Evolutionary conservation across 2,888 invertebrate species (phyloP).

Genomic region (Cataglyphis cursor): DNA sequence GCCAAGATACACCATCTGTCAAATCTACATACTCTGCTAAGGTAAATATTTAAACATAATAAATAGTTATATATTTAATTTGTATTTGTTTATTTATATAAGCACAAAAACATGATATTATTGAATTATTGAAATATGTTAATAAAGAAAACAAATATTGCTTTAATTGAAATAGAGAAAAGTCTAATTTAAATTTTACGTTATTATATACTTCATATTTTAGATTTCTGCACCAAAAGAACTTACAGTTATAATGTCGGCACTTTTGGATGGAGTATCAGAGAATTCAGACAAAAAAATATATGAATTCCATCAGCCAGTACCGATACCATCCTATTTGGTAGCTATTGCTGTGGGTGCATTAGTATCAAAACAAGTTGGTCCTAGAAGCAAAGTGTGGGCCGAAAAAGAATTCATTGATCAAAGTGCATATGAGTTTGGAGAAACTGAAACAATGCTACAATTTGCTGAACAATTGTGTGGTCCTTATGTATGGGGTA

Average conservation of each 20-base stretch:
- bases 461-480: conserved; percentile 94
- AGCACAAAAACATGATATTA: not conserved
- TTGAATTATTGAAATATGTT: not conserved
- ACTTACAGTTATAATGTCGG: conserved; percentile 96
- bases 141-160: not conserved
- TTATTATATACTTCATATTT: conserved; percentile 43
- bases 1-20: conserved; percentile 96
- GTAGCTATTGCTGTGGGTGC: conserved; percentile 96
- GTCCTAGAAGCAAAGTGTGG: conserved; percentile 95
- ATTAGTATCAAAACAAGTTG: conserved; percentile 91
- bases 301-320: conserved; percentile 90
- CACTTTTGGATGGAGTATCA: conserved; percentile 89
- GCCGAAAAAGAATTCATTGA: conserved; percentile 95
- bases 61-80: not conserved
- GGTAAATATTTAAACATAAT: conserved; percentile 51
- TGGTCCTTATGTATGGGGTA: conserved; percentile 96
- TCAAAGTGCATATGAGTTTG: conserved; percentile 95
- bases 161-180: not conserved
- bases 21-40: conserved; percentile 89
- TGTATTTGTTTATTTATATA: not conserved
- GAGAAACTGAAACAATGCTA: conserved; percentile 94
- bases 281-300: conserved; percentile 86
- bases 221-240: conserved; percentile 92
- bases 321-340: conserved; percentile 96
- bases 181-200: not conserved